These are phyloP conservation scores for Drosophila punjabiensis DNA, from an alignment of 1,140 invertebrate species.

Conservation along the genomic window DNA sequence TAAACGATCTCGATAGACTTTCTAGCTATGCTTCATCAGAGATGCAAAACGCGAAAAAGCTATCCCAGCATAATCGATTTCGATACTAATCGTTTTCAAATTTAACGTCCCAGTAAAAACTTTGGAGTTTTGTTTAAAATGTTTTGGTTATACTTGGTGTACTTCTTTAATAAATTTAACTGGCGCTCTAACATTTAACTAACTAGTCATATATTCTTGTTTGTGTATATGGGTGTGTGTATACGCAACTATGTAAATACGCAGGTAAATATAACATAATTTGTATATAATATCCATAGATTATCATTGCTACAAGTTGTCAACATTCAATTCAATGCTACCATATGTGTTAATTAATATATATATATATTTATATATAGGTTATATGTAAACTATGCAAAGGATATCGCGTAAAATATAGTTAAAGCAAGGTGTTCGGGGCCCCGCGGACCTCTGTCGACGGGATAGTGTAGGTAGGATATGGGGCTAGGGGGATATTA, in stretches of 20 bases:
- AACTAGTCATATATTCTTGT: slow-evolving; percentile 66
- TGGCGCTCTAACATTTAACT: slow-evolving; percentile 79
- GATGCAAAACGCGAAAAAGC: too few species aligned
- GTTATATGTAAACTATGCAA: slow-evolving; percentile 49
- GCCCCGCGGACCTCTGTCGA: slow-evolving; percentile 16
- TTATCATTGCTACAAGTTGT: slow-evolving; percentile 73
- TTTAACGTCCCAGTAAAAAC: not conserved
- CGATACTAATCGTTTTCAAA: slow-evolving; percentile 1
- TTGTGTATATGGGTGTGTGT: slow-evolving; percentile 52
- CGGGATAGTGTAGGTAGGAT: slow-evolving; percentile 15
- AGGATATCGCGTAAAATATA: slow-evolving; percentile 71
- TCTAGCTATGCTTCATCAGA: not conserved
- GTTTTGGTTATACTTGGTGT: slow-evolving; percentile 56
- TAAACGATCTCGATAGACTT: not conserved
- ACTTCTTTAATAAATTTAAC: slow-evolving; percentile 74
- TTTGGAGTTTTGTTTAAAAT: slow-evolving; percentile 31
- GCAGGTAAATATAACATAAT: slow-evolving; percentile 78
- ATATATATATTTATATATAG: slow-evolving; percentile 48
- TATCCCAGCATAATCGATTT: not conserved
- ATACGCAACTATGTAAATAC: slow-evolving; percentile 77
- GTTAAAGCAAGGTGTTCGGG: slow-evolving; percentile 61
- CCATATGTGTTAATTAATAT: slow-evolving; percentile 64
- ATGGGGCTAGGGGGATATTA: slow-evolving; percentile 22
- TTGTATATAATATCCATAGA: slow-evolving; percentile 71
- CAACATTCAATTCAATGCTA: slow-evolving; percentile 80